Percentiles rank a stretch among this genome's conserved stretches.
Evolutionary conservation across 1,140 invertebrate genomes (phyloP).

Genomic region (Macrosteles quadrilineatus): DNA sequence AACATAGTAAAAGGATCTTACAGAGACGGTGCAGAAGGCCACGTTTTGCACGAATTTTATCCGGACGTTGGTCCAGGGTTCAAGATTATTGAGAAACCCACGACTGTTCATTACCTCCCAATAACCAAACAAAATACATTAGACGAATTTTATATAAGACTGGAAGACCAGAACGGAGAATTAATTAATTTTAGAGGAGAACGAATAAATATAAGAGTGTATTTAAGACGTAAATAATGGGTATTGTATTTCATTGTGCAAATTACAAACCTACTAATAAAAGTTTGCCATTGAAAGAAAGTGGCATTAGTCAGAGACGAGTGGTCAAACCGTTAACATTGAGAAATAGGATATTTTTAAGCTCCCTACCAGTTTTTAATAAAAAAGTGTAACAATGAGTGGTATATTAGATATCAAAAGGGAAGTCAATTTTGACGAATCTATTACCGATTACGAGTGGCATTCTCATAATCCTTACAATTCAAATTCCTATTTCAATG

Average conservation of each 20-base stretch:
- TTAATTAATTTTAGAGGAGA: constrained; percentile 39
- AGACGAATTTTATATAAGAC: constrained; percentile 37
- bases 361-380: neutral
- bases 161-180: constrained; percentile 35
- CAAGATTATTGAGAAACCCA: constrained; percentile 42
- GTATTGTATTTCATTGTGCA: neutral
- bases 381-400: too few species aligned
- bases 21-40: constrained; percentile 41
- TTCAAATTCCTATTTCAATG: constrained; percentile 41
- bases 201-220: constrained; percentile 33
- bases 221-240: constrained; percentile 29
- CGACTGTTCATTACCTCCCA: constrained; percentile 38
- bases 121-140: constrained; percentile 25
- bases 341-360: neutral
- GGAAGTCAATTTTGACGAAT: constrained; percentile 40
- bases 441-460: constrained; percentile 46
- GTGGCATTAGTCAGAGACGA: neutral
- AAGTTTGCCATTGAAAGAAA: neutral
- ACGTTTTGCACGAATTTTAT: constrained; percentile 47
- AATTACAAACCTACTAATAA: neutral
- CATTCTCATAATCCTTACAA: constrained; percentile 48
- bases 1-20: constrained; percentile 39
- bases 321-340: constrained; percentile 7
- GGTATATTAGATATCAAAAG: constrained; percentile 40
- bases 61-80: constrained; percentile 40